Evolutionary conservation across 2,113 vertebrate species (phyloP).

Genomic region (Pleuronectes platessa): DNA sequence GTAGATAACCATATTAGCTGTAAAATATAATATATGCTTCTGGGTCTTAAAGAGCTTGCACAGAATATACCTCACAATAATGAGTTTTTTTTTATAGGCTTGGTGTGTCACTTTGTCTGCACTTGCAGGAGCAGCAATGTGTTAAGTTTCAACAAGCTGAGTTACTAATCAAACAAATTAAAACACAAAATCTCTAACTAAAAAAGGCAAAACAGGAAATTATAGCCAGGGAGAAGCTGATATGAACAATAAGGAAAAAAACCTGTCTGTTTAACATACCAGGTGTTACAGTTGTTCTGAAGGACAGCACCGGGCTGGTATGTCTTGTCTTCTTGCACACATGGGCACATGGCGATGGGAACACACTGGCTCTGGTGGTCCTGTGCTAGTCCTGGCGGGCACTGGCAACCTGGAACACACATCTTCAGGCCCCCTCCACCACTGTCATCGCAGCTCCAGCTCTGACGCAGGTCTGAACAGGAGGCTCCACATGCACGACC

Average conservation of each 20-base stretch:
- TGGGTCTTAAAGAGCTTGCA: neutral
- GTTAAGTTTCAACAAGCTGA: too few species aligned
- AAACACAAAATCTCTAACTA: too few species aligned
- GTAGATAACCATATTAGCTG: conserved; percentile 3
- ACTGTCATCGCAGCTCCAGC: conserved; percentile 68
- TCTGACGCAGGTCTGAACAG: conserved; percentile 79
- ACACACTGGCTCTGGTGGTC: conserved; percentile 87
- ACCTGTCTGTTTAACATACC: conserved; percentile 75
- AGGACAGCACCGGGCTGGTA: conserved; percentile 76
- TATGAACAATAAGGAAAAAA: too few species aligned
- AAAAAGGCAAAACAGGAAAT: too few species aligned
- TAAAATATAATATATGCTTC: neutral
- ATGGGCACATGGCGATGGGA: conserved; percentile 82
- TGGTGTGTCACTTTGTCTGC: neutral
- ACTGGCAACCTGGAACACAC: conserved; percentile 91
- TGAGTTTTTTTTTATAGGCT: neutral
- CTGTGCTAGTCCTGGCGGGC: conserved; percentile 84
- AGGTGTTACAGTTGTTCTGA: conserved; percentile 84
- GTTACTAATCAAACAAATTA: too few species aligned
- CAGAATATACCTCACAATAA: neutral
- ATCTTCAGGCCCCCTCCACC: conserved; percentile 18
- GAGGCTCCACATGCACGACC: conserved; percentile 79
- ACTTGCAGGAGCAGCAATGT: too few species aligned
- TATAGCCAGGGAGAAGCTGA: too few species aligned
- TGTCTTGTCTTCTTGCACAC: conserved; percentile 72